Conservation (phyloP, 1,140 invertebrate species). For the Aphaenogaster rudis region DNA sequence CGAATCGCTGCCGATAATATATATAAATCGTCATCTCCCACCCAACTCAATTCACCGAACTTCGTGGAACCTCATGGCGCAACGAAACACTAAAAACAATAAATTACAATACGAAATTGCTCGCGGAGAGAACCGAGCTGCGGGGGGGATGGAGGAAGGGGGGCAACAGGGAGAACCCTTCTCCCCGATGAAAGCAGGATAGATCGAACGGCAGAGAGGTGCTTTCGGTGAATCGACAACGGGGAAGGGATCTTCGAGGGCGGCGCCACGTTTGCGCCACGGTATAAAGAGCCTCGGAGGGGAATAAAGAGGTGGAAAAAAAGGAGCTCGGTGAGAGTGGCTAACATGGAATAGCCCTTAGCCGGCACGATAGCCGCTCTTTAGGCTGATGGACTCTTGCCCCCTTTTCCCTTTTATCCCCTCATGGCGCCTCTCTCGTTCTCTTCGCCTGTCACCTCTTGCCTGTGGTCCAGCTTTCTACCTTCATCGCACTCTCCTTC, state of each 20-base stretch:
- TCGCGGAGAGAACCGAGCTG: neutral
- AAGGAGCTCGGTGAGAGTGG: conserved; percentile 82
- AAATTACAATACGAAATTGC: conserved; percentile 51
- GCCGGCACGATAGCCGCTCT: conserved; percentile 85
- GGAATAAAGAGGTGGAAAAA: conserved; percentile 81
- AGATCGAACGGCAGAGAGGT: conserved; percentile 62
- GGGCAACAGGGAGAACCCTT: neutral
- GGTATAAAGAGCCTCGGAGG: conserved; percentile 79
- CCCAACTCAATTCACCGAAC: neutral
- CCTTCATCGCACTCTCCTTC: conserved; percentile 18
- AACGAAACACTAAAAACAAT: conserved; percentile 50
- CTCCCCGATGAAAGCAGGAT: conserved; percentile 19
- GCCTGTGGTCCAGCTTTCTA: conserved; percentile 48
- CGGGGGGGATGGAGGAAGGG: neutral
- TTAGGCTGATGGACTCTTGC: conserved; percentile 82
- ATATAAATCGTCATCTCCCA: conserved; percentile 50
- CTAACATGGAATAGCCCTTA: conserved; percentile 87
- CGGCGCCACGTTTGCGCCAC: conserved; percentile 85
- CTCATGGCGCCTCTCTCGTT: conserved; percentile 75
- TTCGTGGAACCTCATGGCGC: conserved; percentile 39
- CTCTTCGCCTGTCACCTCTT: conserved; percentile 63
- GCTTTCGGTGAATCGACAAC: conserved; percentile 56
- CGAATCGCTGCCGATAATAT: conserved; percentile 55
- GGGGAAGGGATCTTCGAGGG: conserved; percentile 79
- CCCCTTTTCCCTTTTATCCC: conserved; percentile 44